These are phyloP conservation scores for Entomobrya multifasciata DNA, from an alignment of 2,888 invertebrate species.

Conservation along the genomic window DNA sequence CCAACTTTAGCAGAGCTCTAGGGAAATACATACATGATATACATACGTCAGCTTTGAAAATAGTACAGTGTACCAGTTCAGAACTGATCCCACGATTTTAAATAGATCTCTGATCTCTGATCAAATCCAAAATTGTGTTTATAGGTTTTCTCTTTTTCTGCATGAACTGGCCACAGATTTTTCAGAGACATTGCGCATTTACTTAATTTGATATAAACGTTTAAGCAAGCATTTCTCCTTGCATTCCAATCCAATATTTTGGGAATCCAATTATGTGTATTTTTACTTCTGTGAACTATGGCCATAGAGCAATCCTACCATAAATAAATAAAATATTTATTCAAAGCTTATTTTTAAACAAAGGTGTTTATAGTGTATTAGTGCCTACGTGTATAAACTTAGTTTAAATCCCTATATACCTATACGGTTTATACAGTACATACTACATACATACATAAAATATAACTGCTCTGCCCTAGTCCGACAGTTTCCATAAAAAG, in stretches of 20 bases:
- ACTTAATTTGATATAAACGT: background rate
- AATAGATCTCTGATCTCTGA: background rate
- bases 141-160: conserved; percentile 23
- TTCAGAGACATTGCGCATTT: background rate
- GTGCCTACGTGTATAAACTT: no score
- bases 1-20: background rate
- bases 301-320: background rate
- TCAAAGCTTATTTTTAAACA: no score
- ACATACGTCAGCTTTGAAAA: conserved; percentile 35
- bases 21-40: background rate
- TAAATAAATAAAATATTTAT: background rate
- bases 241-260: background rate
- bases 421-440: no score
- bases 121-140: conserved; percentile 50
- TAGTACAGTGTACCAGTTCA: conserved; percentile 65
- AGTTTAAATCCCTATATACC: no score
- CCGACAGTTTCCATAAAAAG: no score
- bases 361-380: no score
- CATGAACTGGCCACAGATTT: background rate
- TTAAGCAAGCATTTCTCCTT: conserved; percentile 7
- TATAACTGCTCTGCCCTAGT: no score
- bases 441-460: no score
- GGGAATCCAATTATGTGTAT: background rate
- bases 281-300: background rate
- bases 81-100: conserved; percentile 52